Evolutionary conservation across 2,797 vertebrate genomes (phyloP).

Genomic region (Atherinosoma microstoma): DNA sequence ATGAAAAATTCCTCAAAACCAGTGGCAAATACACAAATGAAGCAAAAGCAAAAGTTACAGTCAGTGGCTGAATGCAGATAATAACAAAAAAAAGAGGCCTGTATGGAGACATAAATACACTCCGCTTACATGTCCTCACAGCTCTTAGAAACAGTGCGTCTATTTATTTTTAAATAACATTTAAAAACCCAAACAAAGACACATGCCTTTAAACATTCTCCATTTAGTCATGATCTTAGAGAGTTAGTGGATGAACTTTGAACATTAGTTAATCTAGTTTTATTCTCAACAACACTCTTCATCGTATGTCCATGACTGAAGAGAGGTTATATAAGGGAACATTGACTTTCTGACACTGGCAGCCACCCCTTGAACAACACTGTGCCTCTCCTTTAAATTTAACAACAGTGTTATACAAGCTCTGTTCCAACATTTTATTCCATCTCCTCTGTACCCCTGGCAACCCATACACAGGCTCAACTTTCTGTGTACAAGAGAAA

Average conservation of each 20-base stretch:
- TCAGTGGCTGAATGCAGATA: not conserved
- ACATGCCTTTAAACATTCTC: constrained; percentile 2
- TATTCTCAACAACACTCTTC: constrained; percentile 37
- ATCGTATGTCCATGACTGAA: constrained; percentile 25
- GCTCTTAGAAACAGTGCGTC: not conserved
- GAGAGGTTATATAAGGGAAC: constrained; percentile 60
- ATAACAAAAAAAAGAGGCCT: not conserved
- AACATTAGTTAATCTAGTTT: constrained; percentile 23
- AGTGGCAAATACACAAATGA: not conserved
- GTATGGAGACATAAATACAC: not conserved
- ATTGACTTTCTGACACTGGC: constrained; percentile 55
- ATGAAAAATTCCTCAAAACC: not conserved
- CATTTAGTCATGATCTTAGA: constrained; percentile 16
- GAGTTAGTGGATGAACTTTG: constrained; percentile 30
- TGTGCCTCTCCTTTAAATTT: constrained; percentile 43
- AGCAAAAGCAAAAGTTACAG: not conserved
- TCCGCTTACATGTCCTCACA: not conserved
- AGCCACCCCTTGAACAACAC: constrained; percentile 22
- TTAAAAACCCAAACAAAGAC: constrained; percentile 18
- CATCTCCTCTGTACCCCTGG: constrained; percentile 43
- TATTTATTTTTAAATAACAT: not conserved
- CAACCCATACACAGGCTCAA: constrained; percentile 16
- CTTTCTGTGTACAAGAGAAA: constrained; percentile 16
- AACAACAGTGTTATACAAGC: constrained; percentile 62
- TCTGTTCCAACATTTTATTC: constrained; percentile 51